Percentiles rank a stretch among this genome's conserved stretches.
phyloP scores from a whole-genome alignment of 2,888 invertebrate species.

The Ornithoptera alexandrae region DNA sequence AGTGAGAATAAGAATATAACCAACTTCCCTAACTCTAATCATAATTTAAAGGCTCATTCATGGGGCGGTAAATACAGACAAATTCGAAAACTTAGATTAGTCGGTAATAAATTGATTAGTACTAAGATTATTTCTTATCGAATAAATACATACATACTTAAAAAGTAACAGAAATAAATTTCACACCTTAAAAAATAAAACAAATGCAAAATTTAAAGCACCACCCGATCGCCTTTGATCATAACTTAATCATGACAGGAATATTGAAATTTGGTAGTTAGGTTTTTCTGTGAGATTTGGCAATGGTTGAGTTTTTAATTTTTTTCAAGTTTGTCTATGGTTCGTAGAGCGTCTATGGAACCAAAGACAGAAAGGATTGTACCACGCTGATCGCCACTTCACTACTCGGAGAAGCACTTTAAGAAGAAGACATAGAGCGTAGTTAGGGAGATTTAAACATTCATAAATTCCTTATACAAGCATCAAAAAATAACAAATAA shows the following conservation, averaged over 20 bases:
- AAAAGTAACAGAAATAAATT: neutral
- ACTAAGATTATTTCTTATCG: conserved; percentile 9
- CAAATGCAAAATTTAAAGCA: conserved; percentile 4
- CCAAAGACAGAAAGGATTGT: too few relatives aligned
- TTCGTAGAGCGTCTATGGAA: neutral
- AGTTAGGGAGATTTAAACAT: neutral
- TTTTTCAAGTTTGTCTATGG: neutral
- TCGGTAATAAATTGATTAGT: conserved; percentile 24
- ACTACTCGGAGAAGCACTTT: too few relatives aligned
- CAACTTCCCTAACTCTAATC: too few relatives aligned
- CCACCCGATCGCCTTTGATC: neutral
- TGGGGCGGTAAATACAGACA: too few relatives aligned
- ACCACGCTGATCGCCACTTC: too few relatives aligned
- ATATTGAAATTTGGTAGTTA: neutral
- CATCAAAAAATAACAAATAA: too few relatives aligned
- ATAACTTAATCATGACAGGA: neutral
- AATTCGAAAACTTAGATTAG: neutral
- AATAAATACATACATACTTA: conserved; percentile 10
- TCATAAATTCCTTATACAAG: neutral
- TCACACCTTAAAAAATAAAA: neutral
- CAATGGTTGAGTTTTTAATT: conserved; percentile 1
- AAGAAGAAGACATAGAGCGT: too few relatives aligned
- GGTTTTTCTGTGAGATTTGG: conserved; percentile 3
- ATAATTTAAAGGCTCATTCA: too few relatives aligned
- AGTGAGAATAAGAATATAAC: too few relatives aligned